Evolutionary conservation across 1,140 invertebrate species (phyloP).

Genomic region (Globodera rostochiensis): DNA sequence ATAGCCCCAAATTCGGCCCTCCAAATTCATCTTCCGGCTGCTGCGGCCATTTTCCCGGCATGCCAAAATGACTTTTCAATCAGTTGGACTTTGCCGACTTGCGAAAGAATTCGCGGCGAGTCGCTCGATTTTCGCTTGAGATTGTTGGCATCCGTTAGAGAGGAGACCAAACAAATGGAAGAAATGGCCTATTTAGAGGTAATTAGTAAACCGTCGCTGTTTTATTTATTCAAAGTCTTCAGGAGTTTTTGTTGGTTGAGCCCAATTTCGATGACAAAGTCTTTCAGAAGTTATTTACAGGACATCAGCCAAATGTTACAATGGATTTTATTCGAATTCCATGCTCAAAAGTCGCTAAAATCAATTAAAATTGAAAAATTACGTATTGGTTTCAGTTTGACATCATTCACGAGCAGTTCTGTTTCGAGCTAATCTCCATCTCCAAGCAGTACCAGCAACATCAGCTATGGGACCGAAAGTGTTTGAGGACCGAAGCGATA

Average conservation of each 20-base stretch:
- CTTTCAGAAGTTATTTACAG: background rate
- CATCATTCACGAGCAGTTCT: slow-evolving; percentile 39
- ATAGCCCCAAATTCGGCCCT: background rate
- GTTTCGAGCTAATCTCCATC: slow-evolving; percentile 36
- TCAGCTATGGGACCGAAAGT: slow-evolving; percentile 37
- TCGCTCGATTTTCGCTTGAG: slow-evolving; percentile 28
- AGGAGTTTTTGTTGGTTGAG: background rate
- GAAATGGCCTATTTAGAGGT: slow-evolving; percentile 5
- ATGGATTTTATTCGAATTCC: slow-evolving; percentile 30
- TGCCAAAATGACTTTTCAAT: slow-evolving; percentile 37
- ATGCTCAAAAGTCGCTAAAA: background rate
- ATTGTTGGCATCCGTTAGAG: slow-evolving; percentile 13
- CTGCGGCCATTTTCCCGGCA: slow-evolving; percentile 24
- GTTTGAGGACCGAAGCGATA: slow-evolving; percentile 20
- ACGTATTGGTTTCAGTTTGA: slow-evolving; percentile 28
- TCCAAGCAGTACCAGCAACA: slow-evolving; percentile 25
- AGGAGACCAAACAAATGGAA: background rate
- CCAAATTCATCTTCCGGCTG: background rate
- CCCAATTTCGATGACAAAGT: slow-evolving; percentile 24
- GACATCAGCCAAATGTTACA: background rate
- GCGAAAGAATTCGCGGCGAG: background rate
- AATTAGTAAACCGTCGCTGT: background rate
- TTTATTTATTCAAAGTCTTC: background rate
- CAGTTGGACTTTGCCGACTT: slow-evolving; percentile 28
- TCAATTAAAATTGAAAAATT: background rate